A percentile compares a stretch with the other conserved stretches of the same genome.
phyloP scores from a whole-genome alignment of 1,140 invertebrate genomes.

The Drosophila orosa region DNA sequence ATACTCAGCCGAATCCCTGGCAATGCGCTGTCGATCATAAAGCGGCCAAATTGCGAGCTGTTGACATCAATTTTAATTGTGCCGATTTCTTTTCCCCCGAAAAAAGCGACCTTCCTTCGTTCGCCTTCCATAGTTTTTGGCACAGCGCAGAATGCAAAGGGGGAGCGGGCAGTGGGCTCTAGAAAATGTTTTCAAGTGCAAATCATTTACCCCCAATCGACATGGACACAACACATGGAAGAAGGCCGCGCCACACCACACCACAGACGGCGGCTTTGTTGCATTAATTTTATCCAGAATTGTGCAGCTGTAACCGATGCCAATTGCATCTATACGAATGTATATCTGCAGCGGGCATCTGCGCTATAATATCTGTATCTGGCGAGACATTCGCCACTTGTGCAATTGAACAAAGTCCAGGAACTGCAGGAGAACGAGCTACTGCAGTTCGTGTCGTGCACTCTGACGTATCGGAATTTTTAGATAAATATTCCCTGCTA shows the following conservation, averaged over 20 bases:
- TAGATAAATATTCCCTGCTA: slow-evolving; percentile 30
- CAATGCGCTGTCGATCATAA: slow-evolving; percentile 61
- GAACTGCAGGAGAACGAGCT: slow-evolving; percentile 26
- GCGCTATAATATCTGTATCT: slow-evolving; percentile 37
- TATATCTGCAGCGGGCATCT: slow-evolving; percentile 18
- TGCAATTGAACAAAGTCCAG: slow-evolving; percentile 56
- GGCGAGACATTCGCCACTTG: slow-evolving; percentile 54
- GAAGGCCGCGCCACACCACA: slow-evolving; percentile 4
- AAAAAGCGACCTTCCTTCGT: slow-evolving; percentile 48
- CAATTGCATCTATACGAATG: slow-evolving; percentile 59
- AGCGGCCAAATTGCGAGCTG: slow-evolving; percentile 59
- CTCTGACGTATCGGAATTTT: slow-evolving; percentile 39
- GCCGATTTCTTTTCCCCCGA: slow-evolving; percentile 46
- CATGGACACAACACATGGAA: slow-evolving; percentile 40
- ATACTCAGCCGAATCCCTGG: slow-evolving; percentile 24
- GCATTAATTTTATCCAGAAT: slow-evolving; percentile 80
- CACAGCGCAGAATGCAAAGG: slow-evolving; percentile 34
- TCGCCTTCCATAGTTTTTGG: slow-evolving; percentile 53
- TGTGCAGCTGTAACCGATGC: slow-evolving; percentile 79
- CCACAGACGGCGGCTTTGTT: slow-evolving; percentile 37
- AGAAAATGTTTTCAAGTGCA: slow-evolving; percentile 62
- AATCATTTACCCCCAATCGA: slow-evolving; percentile 61
- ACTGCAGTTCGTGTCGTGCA: slow-evolving; percentile 33
- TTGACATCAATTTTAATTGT: slow-evolving; percentile 80
- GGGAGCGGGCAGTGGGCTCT: not conserved